Conservation (phyloP, 2,888 invertebrate species). For the Folsomia candida region DNA sequence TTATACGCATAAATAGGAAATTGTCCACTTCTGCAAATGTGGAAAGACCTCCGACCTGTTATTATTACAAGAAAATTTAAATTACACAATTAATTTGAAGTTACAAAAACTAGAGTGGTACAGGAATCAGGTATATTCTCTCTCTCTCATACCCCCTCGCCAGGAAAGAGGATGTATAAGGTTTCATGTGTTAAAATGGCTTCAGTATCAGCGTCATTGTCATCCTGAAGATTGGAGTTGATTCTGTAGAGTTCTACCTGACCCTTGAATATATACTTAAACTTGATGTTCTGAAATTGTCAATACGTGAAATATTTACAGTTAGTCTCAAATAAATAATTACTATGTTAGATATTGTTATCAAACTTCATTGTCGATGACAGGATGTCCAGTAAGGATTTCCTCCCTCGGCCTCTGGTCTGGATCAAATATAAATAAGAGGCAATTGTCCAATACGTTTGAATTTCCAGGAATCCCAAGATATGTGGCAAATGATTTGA, state of each 20-base stretch:
- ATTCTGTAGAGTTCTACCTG: neutral
- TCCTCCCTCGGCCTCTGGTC: slow-evolving; percentile 12
- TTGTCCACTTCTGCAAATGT: neutral
- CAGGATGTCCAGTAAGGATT: neutral
- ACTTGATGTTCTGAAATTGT: neutral
- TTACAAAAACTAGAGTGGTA: no score
- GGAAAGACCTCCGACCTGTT: neutral
- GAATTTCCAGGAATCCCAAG: slow-evolving; percentile 14
- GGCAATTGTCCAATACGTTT: slow-evolving; percentile 1
- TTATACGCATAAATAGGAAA: neutral
- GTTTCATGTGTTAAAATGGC: neutral
- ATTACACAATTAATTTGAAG: no score
- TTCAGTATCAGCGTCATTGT: neutral
- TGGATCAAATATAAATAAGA: slow-evolving; percentile 12
- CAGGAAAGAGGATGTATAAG: neutral
- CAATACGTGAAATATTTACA: neutral
- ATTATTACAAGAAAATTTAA: neutral
- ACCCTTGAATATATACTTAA: slow-evolving; percentile 4
- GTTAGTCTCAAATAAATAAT: neutral
- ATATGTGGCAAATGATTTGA: slow-evolving; percentile 19
- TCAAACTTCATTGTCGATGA: slow-evolving; percentile 21
- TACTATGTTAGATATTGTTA: no score
- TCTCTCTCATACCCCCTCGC: neutral
- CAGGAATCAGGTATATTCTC: no score
- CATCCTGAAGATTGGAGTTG: neutral